Evolutionary conservation across 2,888 invertebrate species (phyloP).

Genomic region (Drosophila testacea): DNA sequence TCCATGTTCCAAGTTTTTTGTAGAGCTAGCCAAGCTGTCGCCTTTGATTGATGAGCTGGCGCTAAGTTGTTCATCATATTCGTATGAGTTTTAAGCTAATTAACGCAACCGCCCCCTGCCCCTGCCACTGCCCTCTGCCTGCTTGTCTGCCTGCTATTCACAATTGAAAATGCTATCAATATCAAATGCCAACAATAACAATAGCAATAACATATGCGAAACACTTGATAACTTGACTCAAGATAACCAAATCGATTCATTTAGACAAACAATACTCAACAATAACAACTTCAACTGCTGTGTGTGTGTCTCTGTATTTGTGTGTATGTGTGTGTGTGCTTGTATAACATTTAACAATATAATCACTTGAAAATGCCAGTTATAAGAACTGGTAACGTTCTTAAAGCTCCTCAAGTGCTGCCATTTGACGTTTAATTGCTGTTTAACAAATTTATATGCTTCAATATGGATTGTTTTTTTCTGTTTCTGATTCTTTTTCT

Average conservation of each 20-base stretch:
- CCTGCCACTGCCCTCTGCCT: background rate
- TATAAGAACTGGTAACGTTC: conserved; percentile 54
- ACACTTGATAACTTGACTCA: conserved; percentile 68
- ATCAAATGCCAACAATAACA: conserved; percentile 35
- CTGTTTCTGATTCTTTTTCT: background rate
- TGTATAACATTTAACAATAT: conserved; percentile 48
- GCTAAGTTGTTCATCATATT: conserved; percentile 43
- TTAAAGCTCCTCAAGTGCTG: conserved; percentile 54
- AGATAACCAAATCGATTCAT: conserved; percentile 69
- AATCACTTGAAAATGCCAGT: conserved; percentile 72
- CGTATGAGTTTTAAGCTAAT: conserved; percentile 54
- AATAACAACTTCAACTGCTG: conserved; percentile 16
- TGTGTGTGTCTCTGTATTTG: too few species aligned
- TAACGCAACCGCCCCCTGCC: conserved; percentile 42
- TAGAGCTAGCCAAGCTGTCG: conserved; percentile 34
- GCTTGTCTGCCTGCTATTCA: conserved; percentile 7
- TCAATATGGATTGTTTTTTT: background rate
- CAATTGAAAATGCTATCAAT: conserved; percentile 52
- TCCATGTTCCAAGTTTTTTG: background rate
- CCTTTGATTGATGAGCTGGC: conserved; percentile 58
- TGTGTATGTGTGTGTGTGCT: conserved; percentile 7
- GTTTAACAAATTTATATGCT: conserved; percentile 49
- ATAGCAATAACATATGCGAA: conserved; percentile 34
- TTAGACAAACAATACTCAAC: conserved; percentile 57
- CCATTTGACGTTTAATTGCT: conserved; percentile 64